phyloP scores from a whole-genome alignment of 2,113 vertebrate genomes.

The Machaerirhynchus nigripectus region DNA sequence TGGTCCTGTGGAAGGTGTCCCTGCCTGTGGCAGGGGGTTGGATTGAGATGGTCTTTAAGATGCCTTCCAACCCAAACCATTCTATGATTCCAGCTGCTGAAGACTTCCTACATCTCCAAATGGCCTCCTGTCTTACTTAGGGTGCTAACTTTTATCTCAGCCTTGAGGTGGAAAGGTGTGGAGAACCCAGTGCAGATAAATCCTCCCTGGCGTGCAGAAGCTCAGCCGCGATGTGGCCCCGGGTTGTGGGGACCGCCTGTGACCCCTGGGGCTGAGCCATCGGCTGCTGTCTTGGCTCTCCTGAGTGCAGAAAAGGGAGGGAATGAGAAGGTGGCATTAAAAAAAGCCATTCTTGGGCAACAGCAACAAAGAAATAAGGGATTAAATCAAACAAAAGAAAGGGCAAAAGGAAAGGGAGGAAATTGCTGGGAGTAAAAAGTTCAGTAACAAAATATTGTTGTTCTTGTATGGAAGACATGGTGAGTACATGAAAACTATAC shows the following conservation, averaged over 20 bases:
- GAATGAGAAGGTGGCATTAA: neutral
- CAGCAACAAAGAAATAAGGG: constrained; percentile 1
- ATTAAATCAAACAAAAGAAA: constrained; percentile 49
- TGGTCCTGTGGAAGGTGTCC: fast-evolving
- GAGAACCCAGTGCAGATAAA: neutral
- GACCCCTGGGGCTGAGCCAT: neutral
- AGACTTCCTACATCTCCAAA: neutral
- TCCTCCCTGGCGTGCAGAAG: neutral
- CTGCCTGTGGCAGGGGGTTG: neutral
- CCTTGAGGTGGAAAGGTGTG: neutral
- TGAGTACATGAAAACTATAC: constrained; percentile 26
- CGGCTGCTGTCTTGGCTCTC: neutral
- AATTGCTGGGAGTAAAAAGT: constrained; percentile 17
- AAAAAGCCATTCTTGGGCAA: neutral
- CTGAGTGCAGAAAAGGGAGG: neutral
- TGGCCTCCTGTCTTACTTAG: neutral
- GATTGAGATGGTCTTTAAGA: neutral
- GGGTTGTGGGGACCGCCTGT: neutral
- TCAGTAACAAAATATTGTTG: constrained; percentile 41
- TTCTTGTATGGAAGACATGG: constrained; percentile 34
- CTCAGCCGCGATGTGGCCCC: neutral
- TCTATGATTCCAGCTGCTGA: neutral
- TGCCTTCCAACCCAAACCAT: neutral
- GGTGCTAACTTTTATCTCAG: neutral
- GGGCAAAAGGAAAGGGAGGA: constrained; percentile 28